These are phyloP conservation scores for Takifugu bimaculatus DNA, from an alignment of 2,113 vertebrate species.

Conservation along the genomic window DNA sequence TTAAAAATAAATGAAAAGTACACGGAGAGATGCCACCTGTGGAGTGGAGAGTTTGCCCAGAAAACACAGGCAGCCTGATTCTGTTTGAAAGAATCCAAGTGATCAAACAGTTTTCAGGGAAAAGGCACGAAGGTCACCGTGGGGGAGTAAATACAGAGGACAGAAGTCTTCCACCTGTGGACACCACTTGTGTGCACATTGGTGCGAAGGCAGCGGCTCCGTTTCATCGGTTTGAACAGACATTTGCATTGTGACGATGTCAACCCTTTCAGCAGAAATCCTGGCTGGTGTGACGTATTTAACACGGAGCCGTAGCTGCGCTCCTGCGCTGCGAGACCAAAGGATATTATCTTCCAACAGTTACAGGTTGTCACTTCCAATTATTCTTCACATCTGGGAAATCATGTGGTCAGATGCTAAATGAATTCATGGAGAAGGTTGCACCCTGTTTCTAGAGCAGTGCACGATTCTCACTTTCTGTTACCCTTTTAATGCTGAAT, in stretches of 20 bases:
- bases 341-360: background rate
- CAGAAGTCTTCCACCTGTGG: constrained; percentile 11
- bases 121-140: background rate
- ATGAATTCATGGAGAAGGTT: constrained; percentile 10
- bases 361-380: constrained; percentile 6
- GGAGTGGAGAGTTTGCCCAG: constrained; percentile 43
- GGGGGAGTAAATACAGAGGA: constrained; percentile 1
- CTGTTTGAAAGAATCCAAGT: constrained; percentile 66
- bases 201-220: background rate
- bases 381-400: constrained; percentile 1
- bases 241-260: constrained; percentile 3
- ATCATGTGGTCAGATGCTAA: background rate
- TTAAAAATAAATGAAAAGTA: constrained; percentile 69
- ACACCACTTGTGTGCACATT: background rate
- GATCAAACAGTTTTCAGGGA: constrained; percentile 58
- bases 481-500: too few species aligned
- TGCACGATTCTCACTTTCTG: background rate
- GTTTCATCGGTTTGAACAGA: background rate
- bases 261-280: background rate
- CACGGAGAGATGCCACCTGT: constrained; percentile 53
- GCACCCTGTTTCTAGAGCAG: background rate
- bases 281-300: too few species aligned
- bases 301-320: background rate
- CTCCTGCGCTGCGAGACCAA: background rate
- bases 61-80: constrained; percentile 37